phyloP scores from a whole-genome alignment of 2,113 vertebrate genomes.

The Camelus dromedarius region DNA sequence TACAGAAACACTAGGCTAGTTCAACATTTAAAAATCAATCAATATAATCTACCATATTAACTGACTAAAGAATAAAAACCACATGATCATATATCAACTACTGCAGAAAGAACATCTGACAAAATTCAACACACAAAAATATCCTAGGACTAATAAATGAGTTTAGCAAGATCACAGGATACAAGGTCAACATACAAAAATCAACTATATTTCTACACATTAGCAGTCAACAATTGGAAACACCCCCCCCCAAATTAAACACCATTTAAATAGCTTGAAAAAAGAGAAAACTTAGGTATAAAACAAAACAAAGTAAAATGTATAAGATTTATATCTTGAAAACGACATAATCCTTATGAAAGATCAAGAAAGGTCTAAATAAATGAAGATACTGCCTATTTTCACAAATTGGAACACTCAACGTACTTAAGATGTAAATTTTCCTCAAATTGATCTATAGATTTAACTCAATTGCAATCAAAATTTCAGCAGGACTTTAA shows the following conservation, averaged over 20 bases:
- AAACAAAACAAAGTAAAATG: not conserved
- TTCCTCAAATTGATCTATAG: not conserved
- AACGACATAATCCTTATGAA: not conserved
- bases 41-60: not conserved
- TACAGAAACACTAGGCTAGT: not conserved
- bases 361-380: not conserved
- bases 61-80: slow-evolving; percentile 31
- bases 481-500: not conserved
- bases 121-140: not conserved
- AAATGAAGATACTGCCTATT: not conserved
- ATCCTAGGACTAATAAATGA: not conserved
- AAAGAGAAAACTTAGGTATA: not conserved
- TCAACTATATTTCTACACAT: not conserved
- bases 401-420: not conserved
- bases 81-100: not conserved
- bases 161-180: not conserved
- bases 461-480: not conserved
- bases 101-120: slow-evolving; percentile 1
- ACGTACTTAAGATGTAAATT: not conserved
- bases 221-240: slow-evolving; percentile 22
- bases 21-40: not conserved
- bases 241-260: not conserved
- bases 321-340: not conserved
- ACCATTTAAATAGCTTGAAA: not conserved
- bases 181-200: not conserved